Base-by-base conservation (phyloP, 2,113 vertebrate species). In the Sigmodon hispidus region DNA sequence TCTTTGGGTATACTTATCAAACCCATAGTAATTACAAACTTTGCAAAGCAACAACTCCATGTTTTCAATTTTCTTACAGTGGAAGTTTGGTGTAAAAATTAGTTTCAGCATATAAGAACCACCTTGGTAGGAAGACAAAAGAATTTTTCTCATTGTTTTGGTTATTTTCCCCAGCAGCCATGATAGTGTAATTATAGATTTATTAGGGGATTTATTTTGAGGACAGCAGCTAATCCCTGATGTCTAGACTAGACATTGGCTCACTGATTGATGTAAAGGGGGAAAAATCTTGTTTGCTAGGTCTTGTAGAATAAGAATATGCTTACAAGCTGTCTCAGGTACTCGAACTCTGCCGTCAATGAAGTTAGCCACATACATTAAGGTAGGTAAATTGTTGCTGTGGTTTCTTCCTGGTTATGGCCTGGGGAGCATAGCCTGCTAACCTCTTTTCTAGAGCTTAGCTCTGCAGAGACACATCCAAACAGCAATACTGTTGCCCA, bases 61-160 rank as follows among this genome's bases (percentile, higher is more conserved):
- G 57, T 59, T 77, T 92, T 87, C 69, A 79, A 90, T 26, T 81
- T 36, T 69, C 22, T 61, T 92, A 36, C 73, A 89, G 29, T 70
- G 95, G 86, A 95, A 29, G 45, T n/a, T 92, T 55, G 61, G n/a
- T 40, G 22, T 69, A 12, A 89, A 45, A 92, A 17, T 29, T 92
- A 63, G 45, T 34, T 81, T 80, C 45, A 65, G 5, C 45, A 19
- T 34, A 0, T 59, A 29, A 21, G 4, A 84, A 69, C 15, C 57
- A 34, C 34, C n/a, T 79, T 52, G 15, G 12, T 31, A 50, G 7
- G 4, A 31, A 79, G 21, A 2, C 34, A 65, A 21, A 94, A 59
- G 50, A 95, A 15, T 1, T 77, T 17, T 93, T 45, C 26, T n/a
- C 55, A 29, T 34, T 43, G 31, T 19, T 59, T 83, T 81, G 72